phyloP scores from a whole-genome alignment of 2,797 vertebrate species.

The Peromyscus melanophrys region DNA sequence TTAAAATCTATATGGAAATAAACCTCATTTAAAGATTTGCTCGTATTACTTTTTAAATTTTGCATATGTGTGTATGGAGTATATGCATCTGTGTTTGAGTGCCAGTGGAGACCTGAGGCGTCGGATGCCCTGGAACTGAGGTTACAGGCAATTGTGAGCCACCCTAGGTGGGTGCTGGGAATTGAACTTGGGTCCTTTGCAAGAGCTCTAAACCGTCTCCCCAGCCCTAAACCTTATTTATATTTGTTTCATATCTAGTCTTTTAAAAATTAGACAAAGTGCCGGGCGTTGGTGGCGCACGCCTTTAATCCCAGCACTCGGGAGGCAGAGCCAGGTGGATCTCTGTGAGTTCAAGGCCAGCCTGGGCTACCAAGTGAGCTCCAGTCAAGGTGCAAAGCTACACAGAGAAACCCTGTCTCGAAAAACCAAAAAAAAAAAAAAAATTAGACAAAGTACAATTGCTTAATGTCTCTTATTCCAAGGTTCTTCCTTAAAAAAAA shows the following conservation, averaged over 20 bases:
- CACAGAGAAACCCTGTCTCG: too few relatives aligned
- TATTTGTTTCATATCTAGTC: not conserved
- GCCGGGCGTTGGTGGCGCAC: too few relatives aligned
- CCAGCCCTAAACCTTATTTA: not conserved
- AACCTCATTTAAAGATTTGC: not conserved
- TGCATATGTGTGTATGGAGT: not conserved
- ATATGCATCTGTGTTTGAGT: not conserved
- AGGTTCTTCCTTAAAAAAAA: not conserved
- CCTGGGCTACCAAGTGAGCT: too few relatives aligned
- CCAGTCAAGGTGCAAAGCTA: too few relatives aligned
- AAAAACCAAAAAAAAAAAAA: too few relatives aligned
- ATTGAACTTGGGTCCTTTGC: not conserved
- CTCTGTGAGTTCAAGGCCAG: too few relatives aligned
- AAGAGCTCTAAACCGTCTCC: not conserved
- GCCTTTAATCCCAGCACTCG: too few relatives aligned
- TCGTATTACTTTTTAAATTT: not conserved
- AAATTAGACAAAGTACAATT: not conserved
- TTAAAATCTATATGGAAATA: not conserved
- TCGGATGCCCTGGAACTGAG: not conserved
- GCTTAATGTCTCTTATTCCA: not conserved
- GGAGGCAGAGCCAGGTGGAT: too few relatives aligned
- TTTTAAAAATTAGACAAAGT: constrained; percentile 14
- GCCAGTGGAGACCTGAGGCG: not conserved
- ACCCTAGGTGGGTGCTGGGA: not conserved
- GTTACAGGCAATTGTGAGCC: not conserved